Percentiles rank a stretch among this genome's conserved stretches.
Conservation (phyloP, 1,140 invertebrate genomes). For the Ceratoteleas bidentatus region DNA sequence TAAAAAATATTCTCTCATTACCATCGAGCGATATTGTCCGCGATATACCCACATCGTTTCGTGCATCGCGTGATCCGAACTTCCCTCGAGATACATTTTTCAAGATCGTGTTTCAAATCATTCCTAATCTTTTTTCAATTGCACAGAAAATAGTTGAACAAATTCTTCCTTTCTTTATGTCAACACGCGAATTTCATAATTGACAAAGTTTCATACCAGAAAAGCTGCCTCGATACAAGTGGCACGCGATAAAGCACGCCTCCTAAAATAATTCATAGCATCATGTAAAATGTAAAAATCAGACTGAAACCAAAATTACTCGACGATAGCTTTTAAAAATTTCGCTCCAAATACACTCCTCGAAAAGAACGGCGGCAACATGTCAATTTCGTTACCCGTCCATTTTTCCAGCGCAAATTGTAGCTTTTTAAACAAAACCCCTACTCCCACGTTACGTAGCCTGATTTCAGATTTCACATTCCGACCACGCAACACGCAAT, state of each 20-base stretch:
- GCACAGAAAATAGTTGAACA: constrained; percentile 1
- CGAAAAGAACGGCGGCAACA: no score
- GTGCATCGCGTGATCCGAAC: constrained; percentile 15
- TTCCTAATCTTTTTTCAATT: constrained; percentile 31
- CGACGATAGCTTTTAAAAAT: no score
- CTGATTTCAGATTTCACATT: constrained; percentile 17
- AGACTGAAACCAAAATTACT: no score
- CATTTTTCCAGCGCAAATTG: no score
- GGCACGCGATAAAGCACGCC: no score
- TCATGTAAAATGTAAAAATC: no score
- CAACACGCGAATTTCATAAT: neutral
- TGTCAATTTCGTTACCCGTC: no score
- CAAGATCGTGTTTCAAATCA: constrained; percentile 9
- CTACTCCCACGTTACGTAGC: neutral
- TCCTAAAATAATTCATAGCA: no score
- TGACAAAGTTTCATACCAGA: neutral
- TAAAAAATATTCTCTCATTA: no score
- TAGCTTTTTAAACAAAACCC: no score
- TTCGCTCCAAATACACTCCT: no score
- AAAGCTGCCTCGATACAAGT: neutral
- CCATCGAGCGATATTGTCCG: neutral
- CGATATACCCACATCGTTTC: constrained; percentile 3
- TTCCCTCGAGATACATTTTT: constrained; percentile 10
- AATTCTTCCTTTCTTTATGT: constrained; percentile 4
- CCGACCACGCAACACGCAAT: constrained; percentile 4